phyloP scores from a whole-genome alignment of 2,888 invertebrate species.

The Hoplodrina blanda region DNA sequence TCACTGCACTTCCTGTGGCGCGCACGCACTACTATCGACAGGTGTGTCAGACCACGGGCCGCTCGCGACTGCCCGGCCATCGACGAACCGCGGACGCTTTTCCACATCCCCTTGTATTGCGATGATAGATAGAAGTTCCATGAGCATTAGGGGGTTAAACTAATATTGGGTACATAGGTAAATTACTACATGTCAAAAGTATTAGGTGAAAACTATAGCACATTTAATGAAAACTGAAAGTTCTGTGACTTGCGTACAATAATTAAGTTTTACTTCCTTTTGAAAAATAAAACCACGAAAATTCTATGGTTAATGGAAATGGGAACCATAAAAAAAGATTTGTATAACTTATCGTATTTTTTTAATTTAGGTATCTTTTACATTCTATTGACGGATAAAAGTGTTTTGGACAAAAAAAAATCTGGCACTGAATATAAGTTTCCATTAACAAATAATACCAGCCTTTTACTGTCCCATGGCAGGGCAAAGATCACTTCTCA shows the following conservation, averaged over 20 bases:
- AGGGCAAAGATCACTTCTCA: no score
- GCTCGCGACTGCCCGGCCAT: slow-evolving; percentile 69
- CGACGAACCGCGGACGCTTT: slow-evolving; percentile 42
- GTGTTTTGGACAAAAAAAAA: no score
- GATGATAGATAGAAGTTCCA: slow-evolving; percentile 12
- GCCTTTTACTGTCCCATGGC: no score
- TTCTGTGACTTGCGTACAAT: no score
- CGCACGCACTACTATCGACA: slow-evolving; percentile 63
- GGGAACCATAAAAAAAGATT: no score
- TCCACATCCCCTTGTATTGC: slow-evolving; percentile 57
- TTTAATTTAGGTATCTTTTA: no score
- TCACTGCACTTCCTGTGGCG: slow-evolving; percentile 86
- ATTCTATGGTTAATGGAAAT: background rate
- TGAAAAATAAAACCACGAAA: background rate
- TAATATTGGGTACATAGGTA: background rate
- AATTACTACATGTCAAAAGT: background rate
- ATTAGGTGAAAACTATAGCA: background rate
- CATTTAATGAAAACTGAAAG: no score
- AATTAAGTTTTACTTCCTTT: background rate
- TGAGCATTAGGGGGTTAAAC: slow-evolving; percentile 31
- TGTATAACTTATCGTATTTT: no score
- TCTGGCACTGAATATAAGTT: background rate
- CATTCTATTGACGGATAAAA: background rate
- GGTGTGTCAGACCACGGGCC: slow-evolving; percentile 72
- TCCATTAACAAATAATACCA: no score